Conservation (phyloP, 2,113 vertebrate species). For the Chunga burmeisteri region DNA sequence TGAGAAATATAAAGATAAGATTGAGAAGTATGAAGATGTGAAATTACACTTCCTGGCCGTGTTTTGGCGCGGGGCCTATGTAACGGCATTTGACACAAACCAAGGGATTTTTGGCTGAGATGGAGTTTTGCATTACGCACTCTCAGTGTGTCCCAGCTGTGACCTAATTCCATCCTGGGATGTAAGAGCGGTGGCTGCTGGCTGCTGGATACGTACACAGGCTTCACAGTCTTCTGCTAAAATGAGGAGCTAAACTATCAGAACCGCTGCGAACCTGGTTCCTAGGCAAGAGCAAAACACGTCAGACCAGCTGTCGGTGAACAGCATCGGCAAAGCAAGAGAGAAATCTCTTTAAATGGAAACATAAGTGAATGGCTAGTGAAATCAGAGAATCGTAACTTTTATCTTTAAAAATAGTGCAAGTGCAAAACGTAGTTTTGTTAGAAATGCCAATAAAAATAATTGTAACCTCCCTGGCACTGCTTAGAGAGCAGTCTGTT, state of each 20-base stretch:
- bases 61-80: neutral
- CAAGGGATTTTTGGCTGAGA: neutral
- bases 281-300: neutral
- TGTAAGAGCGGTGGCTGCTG: neutral
- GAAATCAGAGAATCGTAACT: neutral
- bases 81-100: conserved; percentile 11
- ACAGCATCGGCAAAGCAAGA: neutral
- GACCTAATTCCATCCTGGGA: conserved; percentile 51
- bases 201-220: neutral
- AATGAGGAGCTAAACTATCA: neutral
- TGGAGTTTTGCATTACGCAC: neutral
- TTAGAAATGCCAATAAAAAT: neutral
- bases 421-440: neutral
- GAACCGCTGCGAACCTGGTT: neutral
- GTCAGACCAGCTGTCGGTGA: conserved; percentile 3
- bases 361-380: neutral
- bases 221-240: neutral
- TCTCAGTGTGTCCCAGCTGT: conserved; percentile 44
- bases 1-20: neutral
- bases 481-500: neutral
- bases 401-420: neutral
- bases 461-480: neutral
- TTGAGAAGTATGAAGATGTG: neutral
- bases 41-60: neutral
- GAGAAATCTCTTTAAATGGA: neutral